Percentiles rank a stretch among this genome's conserved stretches.
These are phyloP conservation scores for Argya squamiceps DNA, from an alignment of 2,797 vertebrate genomes.

Conservation along the genomic window DNA sequence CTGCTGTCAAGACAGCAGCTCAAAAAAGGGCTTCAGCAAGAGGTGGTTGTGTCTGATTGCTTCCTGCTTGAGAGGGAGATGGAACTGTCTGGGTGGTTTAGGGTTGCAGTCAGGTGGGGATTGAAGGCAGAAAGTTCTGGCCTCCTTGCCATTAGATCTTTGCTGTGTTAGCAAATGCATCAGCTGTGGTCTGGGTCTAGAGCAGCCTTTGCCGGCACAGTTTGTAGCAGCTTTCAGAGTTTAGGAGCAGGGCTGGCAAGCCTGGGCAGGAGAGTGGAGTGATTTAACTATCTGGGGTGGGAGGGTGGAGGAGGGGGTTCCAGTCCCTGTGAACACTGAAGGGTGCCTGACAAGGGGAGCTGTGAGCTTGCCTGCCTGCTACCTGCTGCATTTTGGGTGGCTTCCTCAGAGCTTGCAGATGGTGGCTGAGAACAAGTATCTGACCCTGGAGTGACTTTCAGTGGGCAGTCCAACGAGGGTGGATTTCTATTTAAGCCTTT, in stretches of 20 bases:
- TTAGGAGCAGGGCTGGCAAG: neutral
- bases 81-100: neutral
- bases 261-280: neutral
- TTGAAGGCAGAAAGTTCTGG: neutral
- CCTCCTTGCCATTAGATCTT: neutral
- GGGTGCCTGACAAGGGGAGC: fast-evolving
- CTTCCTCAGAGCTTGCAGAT: neutral
- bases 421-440: fast-evolving
- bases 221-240: neutral
- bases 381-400: neutral
- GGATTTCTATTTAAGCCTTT: neutral
- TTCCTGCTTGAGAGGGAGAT: neutral
- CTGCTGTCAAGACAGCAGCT: neutral
- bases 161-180: neutral
- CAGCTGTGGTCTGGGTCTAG: neutral
- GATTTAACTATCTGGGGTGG: neutral
- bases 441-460: neutral
- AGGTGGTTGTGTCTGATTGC: neutral
- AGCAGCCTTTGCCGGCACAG: neutral
- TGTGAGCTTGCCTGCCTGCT: neutral
- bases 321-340: fast-evolving
- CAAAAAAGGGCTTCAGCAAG: neutral
- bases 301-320: neutral
- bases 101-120: neutral
- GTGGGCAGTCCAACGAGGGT: neutral